Conservation (phyloP, 1,140 invertebrate genomes). For the Eufriesea mexicana region DNA sequence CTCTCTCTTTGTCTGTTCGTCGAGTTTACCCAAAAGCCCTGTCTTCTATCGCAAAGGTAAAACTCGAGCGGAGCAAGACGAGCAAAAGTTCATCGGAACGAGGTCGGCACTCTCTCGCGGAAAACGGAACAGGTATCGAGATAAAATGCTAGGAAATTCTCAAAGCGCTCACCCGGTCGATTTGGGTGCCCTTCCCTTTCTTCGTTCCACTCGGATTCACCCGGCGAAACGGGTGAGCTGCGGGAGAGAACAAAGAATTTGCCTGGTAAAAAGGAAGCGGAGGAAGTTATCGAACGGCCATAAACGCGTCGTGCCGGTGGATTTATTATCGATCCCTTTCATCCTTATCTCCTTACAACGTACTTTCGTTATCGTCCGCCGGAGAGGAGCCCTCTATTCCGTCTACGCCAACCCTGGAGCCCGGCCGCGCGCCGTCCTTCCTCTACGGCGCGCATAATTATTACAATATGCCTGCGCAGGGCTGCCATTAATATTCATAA, state of each 20-base stretch:
- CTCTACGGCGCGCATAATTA: conserved; percentile 62
- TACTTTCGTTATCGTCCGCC: conserved; percentile 53
- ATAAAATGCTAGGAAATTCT: conserved; percentile 47
- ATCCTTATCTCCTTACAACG: conserved; percentile 52
- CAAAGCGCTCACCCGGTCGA: conserved; percentile 24
- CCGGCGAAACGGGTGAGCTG: conserved; percentile 3
- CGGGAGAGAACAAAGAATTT: conserved; percentile 49
- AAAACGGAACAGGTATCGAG: conserved; percentile 39
- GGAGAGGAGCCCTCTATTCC: conserved; percentile 1
- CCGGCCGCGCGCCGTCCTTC: background rate
- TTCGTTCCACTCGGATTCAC: conserved; percentile 19
- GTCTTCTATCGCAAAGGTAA: conserved; percentile 2
- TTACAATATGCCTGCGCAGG: conserved; percentile 38
- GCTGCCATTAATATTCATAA: conserved; percentile 67
- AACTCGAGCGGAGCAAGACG: conserved; percentile 2
- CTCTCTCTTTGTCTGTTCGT: background rate
- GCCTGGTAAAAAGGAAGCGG: conserved; percentile 49
- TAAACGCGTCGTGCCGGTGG: conserved; percentile 50
- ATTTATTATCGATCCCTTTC: conserved; percentile 64
- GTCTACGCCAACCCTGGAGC: background rate
- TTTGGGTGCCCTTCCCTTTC: conserved; percentile 5
- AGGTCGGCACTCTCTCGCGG: conserved; percentile 19
- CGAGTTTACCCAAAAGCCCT: conserved; percentile 9
- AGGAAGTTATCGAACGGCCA: conserved; percentile 46
- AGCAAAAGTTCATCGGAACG: conserved; percentile 14